Evolutionary conservation across 2,888 invertebrate genomes (phyloP).

Genomic region (Bombylius discolor): DNA sequence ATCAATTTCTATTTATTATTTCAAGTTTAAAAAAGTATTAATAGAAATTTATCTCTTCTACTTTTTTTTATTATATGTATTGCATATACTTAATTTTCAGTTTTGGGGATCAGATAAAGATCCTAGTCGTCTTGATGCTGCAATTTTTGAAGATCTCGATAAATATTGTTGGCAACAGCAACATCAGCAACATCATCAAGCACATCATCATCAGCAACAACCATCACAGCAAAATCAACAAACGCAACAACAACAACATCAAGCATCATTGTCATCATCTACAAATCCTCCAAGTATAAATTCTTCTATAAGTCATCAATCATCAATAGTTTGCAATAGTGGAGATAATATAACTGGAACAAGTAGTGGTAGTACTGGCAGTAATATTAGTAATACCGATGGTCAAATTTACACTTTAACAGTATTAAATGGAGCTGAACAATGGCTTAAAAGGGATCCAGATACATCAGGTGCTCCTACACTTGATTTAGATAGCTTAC

Average conservation of each 20-base stretch:
- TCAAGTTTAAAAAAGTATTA: no score
- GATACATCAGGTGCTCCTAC: constrained; percentile 41
- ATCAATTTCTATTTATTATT: no score
- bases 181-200: constrained; percentile 22
- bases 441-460: constrained; percentile 55
- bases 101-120: constrained; percentile 45
- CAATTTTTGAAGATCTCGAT: constrained; percentile 71
- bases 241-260: constrained; percentile 40
- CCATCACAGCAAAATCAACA: constrained; percentile 16
- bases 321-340: constrained; percentile 28
- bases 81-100: constrained; percentile 18
- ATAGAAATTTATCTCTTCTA: no score
- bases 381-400: constrained; percentile 47
- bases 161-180: constrained; percentile 71
- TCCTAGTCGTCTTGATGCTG: constrained; percentile 55
- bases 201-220: constrained; percentile 11
- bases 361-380: constrained; percentile 12
- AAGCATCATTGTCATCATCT: constrained; percentile 38
- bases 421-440: constrained; percentile 63
- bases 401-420: constrained; percentile 72
- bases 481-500: constrained; percentile 66
- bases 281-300: constrained; percentile 32
- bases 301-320: constrained; percentile 20
- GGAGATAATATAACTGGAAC: constrained; percentile 37
- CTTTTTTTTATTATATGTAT: no score